Base-by-base conservation (phyloP, 2,888 invertebrate species). In the Eustalomyia histrio region DNA sequence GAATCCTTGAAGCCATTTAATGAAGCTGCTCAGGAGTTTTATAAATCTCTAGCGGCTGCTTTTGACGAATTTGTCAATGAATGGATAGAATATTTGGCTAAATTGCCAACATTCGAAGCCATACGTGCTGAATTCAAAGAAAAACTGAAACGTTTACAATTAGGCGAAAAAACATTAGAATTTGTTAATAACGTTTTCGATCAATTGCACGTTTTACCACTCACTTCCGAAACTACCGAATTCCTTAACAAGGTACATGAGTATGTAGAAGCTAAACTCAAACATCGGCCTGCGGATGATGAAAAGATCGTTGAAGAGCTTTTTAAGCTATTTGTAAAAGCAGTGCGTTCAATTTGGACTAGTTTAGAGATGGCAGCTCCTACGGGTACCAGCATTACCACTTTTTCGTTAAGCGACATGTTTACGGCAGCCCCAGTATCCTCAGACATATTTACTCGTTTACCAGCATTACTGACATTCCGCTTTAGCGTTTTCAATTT, bases 221-320 rank as follows among this genome's bases (percentile, higher is more conserved):
- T 95, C 6, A 94, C 94, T 0, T 91, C 92, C 0, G 95, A 96
- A 86, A 87, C 93, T 5, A 92, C 91, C 78, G 92, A 93, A 17
- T 92, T 96, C 83, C 88, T 94, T 47, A 92, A 92, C 55, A 91
- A 92, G 14, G 86, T 94, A 52, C 92, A 92, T 79, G 90, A 91
- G 9, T 96, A 95, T 88, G 85, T 95, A 2, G 91, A 93, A 78
- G 94, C 94, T 92, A 94, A 94, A 91, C 87, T 95, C 24, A 92
- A 92, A 63, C 91, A 93, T 85, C 88, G 91, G 8, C 55, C 83
- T 83, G 91, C 94, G 0, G 93, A 96, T 85, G 95, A 96, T 84
- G 86, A 91, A 1, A 92, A 92, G 72, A 93, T 94, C 73, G 86
- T 95, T 0, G 93, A 94, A 83, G 92, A 91, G n/a, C 91, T 96